A percentile compares a stretch with the other conserved stretches of the same genome.
Conservation (phyloP, 2,888 invertebrate genomes). For the Acleris emargana region DNA sequence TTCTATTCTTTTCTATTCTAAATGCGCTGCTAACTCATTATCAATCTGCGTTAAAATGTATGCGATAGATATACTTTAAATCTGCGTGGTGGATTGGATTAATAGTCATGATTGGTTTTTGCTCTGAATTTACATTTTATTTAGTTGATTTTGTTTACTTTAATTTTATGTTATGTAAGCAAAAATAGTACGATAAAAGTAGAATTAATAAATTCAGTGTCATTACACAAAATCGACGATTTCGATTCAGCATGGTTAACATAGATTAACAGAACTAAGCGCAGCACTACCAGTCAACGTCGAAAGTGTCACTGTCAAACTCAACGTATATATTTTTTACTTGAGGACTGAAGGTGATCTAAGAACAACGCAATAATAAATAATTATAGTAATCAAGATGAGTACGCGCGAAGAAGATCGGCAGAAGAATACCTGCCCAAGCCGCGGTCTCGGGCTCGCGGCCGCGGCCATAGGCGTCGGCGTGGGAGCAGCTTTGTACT, state of each 20-base stretch:
- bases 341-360: conserved; percentile 32
- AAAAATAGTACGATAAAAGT: no score
- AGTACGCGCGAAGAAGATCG: conserved; percentile 69
- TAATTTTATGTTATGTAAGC: no score
- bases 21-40: no score
- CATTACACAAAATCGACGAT: conserved; percentile 17
- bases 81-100: no score
- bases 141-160: no score
- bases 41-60: no score
- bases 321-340: conserved; percentile 16
- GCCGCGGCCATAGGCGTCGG: conserved; percentile 75
- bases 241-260: conserved; percentile 13
- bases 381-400: conserved; percentile 50
- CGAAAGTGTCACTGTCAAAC: conserved; percentile 21
- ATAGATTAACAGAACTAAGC: neutral
- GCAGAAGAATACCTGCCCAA: conserved; percentile 61
- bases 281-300: conserved; percentile 34
- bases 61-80: no score
- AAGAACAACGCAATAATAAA: conserved; percentile 36
- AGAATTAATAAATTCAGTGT: no score
- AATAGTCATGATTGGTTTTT: no score
- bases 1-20: no score
- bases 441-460: conserved; percentile 69
- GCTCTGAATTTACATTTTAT: no score
- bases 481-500: conserved; percentile 75